These are phyloP conservation scores for Turritopsis rubra DNA, from an alignment of 30 jellyfish, hydroid and myxozoan species.

Conservation along the genomic window DNA sequence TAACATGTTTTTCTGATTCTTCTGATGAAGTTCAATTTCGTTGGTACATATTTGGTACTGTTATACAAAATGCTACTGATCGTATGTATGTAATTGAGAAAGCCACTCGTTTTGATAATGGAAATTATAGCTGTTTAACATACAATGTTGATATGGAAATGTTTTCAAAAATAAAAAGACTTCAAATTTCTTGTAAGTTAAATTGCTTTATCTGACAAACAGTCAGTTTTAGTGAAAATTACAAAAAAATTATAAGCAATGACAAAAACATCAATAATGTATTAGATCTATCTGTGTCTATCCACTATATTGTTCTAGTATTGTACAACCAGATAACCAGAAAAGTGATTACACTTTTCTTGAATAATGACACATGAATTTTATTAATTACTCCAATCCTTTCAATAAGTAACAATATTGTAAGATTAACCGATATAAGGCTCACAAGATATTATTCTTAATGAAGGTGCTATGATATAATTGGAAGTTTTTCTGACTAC, in stretches of 20 bases:
- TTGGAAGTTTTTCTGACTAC: too few relatives aligned
- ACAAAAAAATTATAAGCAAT: background rate
- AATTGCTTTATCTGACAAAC: background rate
- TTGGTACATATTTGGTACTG: background rate
- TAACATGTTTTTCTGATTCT: background rate
- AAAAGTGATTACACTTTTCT: too few relatives aligned
- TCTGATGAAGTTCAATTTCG: background rate
- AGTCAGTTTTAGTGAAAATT: background rate
- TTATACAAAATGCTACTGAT: background rate
- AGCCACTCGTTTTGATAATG: background rate
- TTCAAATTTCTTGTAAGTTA: background rate
- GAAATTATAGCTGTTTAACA: background rate
- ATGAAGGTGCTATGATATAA: too few relatives aligned
- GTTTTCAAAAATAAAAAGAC: background rate
- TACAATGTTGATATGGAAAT: background rate
- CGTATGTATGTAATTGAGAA: background rate
- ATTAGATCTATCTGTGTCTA: too few relatives aligned
- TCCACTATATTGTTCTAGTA: too few relatives aligned
- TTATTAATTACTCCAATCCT: too few relatives aligned
- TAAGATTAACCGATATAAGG: too few relatives aligned
- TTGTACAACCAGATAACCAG: too few relatives aligned
- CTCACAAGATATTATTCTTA: too few relatives aligned
- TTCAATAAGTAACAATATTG: too few relatives aligned
- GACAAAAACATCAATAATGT: too few relatives aligned
- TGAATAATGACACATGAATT: too few relatives aligned